A percentile compares a stretch with the other conserved stretches of the same genome.
phyloP scores from a whole-genome alignment of 2,113 vertebrate species.

The Nothobranchius kuhntae region DNA sequence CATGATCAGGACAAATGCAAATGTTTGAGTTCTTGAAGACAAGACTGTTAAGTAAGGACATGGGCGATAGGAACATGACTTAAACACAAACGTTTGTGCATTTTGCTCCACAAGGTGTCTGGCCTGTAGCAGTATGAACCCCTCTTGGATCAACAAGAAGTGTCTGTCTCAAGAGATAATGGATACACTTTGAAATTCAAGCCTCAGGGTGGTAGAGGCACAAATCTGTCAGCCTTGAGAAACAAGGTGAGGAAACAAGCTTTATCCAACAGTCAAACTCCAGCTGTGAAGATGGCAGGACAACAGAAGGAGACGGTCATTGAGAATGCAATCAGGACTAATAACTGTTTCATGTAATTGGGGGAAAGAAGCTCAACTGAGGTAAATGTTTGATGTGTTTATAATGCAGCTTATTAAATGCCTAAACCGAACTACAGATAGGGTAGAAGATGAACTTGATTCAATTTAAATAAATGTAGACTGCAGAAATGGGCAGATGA shows the following conservation, averaged over 20 bases:
- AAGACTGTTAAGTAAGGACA: neutral
- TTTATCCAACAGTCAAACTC: neutral
- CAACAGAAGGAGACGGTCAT: neutral
- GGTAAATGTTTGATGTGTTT: neutral
- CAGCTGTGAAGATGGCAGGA: conserved; percentile 2
- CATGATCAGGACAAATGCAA: no score
- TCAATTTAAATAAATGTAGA: no score
- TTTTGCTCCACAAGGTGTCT: neutral
- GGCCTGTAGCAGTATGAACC: conserved; percentile 2
- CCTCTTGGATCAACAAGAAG: conserved; percentile 9
- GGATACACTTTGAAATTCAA: conserved; percentile 24
- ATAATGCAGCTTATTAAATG: no score
- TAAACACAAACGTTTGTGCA: conserved; percentile 3
- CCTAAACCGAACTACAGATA: no score
- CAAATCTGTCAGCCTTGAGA: conserved; percentile 20
- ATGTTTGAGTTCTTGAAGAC: neutral
- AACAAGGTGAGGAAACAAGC: conserved; percentile 6
- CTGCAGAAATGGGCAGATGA: no score
- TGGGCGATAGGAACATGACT: no score
- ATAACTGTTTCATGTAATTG: neutral
- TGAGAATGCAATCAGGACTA: neutral
- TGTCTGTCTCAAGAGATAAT: conserved; percentile 14
- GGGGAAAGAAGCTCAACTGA: neutral
- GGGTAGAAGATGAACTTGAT: no score
- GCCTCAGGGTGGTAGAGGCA: conserved; percentile 4